These are phyloP conservation scores for Andrena haemorrhoa DNA, from an alignment of 2,888 invertebrate species.

Conservation along the genomic window DNA sequence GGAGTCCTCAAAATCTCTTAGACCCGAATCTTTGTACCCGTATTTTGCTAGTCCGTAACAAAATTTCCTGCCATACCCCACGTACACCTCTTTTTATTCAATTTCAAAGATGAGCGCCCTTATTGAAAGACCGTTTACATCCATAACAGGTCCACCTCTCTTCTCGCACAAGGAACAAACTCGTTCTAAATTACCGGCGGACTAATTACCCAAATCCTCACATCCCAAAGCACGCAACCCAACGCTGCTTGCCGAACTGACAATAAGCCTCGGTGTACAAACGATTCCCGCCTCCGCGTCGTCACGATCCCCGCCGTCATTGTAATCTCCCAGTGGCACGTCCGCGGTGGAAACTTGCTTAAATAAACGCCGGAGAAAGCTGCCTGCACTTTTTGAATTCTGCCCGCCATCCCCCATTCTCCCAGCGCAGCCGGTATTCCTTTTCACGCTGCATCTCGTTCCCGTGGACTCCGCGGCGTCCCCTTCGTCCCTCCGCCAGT, in stretches of 20 bases:
- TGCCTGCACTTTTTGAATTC: slow-evolving; percentile 16
- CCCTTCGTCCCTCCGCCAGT: neutral
- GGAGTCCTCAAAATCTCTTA: too few species aligned
- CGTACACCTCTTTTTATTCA: too few species aligned
- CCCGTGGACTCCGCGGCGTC: neutral
- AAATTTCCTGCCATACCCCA: too few species aligned
- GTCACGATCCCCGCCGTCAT: slow-evolving; percentile 59
- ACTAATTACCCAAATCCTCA: slow-evolving; percentile 76
- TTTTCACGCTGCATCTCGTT: slow-evolving; percentile 21
- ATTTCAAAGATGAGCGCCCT: too few species aligned
- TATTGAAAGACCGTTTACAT: neutral
- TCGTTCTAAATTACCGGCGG: slow-evolving; percentile 68
- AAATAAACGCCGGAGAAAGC: slow-evolving; percentile 55
- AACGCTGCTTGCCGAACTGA: slow-evolving; percentile 29
- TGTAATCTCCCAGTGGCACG: slow-evolving; percentile 53
- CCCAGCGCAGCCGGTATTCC: neutral
- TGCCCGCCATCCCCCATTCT: neutral
- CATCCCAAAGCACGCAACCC: slow-evolving; percentile 63
- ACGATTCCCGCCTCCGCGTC: slow-evolving; percentile 68
- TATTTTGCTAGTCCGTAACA: too few species aligned
- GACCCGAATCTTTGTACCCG: too few species aligned
- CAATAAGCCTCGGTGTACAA: slow-evolving; percentile 72
- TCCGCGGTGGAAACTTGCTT: slow-evolving; percentile 38
- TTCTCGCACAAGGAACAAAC: slow-evolving; percentile 54
- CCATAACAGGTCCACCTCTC: slow-evolving; percentile 38